Conservation (phyloP, 2,888 invertebrate species). For the Zhuqinia jingwanae region DNA sequence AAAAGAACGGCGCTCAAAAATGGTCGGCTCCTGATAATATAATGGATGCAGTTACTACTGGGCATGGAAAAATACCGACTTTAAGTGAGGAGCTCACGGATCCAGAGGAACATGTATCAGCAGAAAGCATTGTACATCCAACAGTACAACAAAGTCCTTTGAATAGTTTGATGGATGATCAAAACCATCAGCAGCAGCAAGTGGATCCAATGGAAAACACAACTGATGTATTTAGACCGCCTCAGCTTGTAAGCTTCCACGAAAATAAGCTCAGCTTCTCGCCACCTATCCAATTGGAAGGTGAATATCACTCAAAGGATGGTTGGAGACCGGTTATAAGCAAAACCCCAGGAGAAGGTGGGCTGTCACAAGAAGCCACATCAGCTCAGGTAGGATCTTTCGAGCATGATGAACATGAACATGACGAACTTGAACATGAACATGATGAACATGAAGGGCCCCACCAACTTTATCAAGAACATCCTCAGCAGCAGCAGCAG, state of each 20-base stretch:
- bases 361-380: neutral
- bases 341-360: neutral
- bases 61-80: neutral
- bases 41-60: neutral
- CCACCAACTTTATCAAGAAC: neutral
- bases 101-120: neutral
- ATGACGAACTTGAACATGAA: slow-evolving; percentile 30
- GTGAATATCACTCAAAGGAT: slow-evolving; percentile 73
- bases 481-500: slow-evolving; percentile 4
- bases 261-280: slow-evolving; percentile 75
- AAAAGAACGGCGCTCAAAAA: slow-evolving; percentile 29
- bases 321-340: slow-evolving; percentile 78
- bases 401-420: slow-evolving; percentile 31
- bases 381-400: slow-evolving; percentile 35
- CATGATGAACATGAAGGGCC: slow-evolving; percentile 30
- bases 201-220: neutral
- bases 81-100: slow-evolving; percentile 35
- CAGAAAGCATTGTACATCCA: slow-evolving; percentile 26
- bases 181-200: neutral
- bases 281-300: slow-evolving; percentile 51
- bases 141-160: slow-evolving; percentile 31
- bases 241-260: slow-evolving; percentile 76
- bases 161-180: slow-evolving; percentile 41
- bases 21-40: slow-evolving; percentile 62
- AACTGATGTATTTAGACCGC: slow-evolving; percentile 72